These are phyloP conservation scores for Helicoverpa armigera DNA, from an alignment of 1,140 invertebrate genomes.

Conservation along the genomic window DNA sequence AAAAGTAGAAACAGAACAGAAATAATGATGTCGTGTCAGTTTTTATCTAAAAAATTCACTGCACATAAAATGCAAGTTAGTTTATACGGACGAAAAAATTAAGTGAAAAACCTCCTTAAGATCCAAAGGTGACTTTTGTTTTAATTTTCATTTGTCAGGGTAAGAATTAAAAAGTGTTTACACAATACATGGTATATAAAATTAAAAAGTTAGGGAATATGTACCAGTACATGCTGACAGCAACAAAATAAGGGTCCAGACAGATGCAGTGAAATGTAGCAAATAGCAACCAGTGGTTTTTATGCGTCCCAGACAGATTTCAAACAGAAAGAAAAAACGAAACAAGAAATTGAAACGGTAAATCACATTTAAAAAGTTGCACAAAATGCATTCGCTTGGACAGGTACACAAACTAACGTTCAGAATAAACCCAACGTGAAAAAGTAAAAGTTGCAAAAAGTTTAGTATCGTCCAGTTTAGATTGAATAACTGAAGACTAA, in stretches of 20 bases:
- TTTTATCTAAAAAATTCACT: conserved; percentile 14
- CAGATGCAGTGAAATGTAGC: too few species aligned
- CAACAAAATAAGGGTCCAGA: neutral
- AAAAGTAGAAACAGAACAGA: conserved; percentile 29
- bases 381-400: neutral
- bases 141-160: neutral
- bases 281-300: neutral
- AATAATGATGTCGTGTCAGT: conserved; percentile 20
- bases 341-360: neutral
- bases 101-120: conserved; percentile 14
- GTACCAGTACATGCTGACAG: neutral
- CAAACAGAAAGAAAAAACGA: neutral
- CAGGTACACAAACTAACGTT: neutral
- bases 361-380: neutral
- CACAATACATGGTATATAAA: too few species aligned
- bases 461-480: neutral
- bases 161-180: too few species aligned
- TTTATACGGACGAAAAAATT: neutral
- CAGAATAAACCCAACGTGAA: neutral
- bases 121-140: neutral
- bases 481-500: neutral
- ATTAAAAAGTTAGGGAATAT: neutral
- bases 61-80: neutral
- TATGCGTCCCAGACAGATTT: neutral
- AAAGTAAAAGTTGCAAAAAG: neutral